Conservation (phyloP, 2,888 invertebrate species). For the Tipula confusa region DNA sequence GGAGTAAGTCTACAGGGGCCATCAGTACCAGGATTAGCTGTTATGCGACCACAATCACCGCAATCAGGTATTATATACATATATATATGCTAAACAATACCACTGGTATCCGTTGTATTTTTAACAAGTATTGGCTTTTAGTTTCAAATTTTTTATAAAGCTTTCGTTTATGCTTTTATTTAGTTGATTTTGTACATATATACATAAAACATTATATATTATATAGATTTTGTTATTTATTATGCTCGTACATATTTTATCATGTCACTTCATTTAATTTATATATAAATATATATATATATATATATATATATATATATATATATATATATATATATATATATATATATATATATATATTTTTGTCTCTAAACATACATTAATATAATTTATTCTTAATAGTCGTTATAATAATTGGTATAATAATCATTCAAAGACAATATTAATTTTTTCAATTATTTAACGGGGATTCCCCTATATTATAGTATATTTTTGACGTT, state of each 20-base stretch:
- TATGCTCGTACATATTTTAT: not conserved
- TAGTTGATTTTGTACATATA: not conserved
- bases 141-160: not conserved
- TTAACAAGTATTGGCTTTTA: conserved; percentile 28
- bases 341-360: no score
- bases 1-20: conserved; percentile 55
- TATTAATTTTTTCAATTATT: no score
- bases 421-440: no score
- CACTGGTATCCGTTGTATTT: not conserved
- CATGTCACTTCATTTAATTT: not conserved
- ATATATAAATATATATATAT: not conserved
- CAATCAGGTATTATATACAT: conserved; percentile 36
- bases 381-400: no score
- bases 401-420: no score
- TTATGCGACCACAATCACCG: conserved; percentile 41
- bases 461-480: no score
- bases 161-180: not conserved
- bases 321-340: no score
- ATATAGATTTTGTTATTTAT: not conserved
- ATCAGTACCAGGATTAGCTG: conserved; percentile 50
- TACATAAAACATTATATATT: no score
- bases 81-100: conserved; percentile 36
- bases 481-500: no score
- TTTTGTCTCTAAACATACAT: no score
- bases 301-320: no score